Base-by-base conservation (phyloP, 2,888 invertebrate species). In the Esperia sulphurella region DNA sequence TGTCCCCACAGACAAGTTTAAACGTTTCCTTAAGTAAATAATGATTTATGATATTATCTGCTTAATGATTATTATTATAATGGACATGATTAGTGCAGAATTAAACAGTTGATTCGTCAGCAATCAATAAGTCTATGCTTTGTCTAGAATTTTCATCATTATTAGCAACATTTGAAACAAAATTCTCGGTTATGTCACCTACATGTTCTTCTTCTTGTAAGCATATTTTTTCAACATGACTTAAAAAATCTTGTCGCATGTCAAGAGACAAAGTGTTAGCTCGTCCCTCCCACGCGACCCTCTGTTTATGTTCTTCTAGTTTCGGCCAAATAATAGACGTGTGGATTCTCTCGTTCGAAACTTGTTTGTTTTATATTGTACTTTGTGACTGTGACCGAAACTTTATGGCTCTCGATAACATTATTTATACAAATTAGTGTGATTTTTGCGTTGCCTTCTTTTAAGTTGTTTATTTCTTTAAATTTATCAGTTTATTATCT, bases 31-130 rank as follows among this genome's bases (percentile, higher is more conserved):
- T 71, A 75, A 77, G 66, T 71, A 71, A 70, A 66, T 55, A 61
- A 66, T 75, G 75, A 77, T 71, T 77, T 75, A 77, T 75, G 65
- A 70, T 72, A 78, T 71, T 58, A 52, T 53, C 61, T 63, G 54
- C 69, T 70, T 77, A 75, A 77, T 71, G 73, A 67, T 60, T 58
- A 51, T 52, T 55, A 58, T 52, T 56, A 58, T 57, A 61, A 55
- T 62, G 60, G 60, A 61, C 65, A 61, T 63, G 68, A 63, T 45
- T 39, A 43, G 39, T 31, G 38, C 28, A 41, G 70, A 68, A 67
- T 65, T 63, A 61, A 69, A 68, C 68, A 64, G 71, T 71, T 78
- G 72, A 78, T 73, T 73, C 68, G 73, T 10, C 3, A 35, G n/a
- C 35, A 2, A 31, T 31, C 9, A 10, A 21, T 21, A 21, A 21